phyloP scores from a whole-genome alignment of 2,113 vertebrate genomes.

The Caretta caretta region DNA sequence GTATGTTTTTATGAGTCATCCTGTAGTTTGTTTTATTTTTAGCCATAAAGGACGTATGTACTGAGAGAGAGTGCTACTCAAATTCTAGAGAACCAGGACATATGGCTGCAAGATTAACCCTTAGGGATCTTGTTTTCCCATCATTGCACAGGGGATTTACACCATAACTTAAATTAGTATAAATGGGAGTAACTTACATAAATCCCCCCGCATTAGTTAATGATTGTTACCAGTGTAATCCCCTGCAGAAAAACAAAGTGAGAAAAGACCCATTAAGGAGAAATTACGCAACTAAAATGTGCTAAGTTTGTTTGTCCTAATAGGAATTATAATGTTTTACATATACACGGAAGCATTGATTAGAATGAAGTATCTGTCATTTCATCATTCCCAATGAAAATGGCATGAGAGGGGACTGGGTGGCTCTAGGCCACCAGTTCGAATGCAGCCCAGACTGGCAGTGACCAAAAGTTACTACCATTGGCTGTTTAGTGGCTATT shows the following conservation, averaged over 20 bases:
- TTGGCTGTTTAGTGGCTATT: rapidly evolving
- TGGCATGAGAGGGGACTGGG: neutral
- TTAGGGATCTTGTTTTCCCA: conserved; percentile 33
- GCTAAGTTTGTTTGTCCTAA: neutral
- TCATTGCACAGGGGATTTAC: conserved; percentile 3
- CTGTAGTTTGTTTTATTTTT: conserved; percentile 81
- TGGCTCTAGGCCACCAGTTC: neutral
- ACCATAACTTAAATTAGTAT: conserved; percentile 42
- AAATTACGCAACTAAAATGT: neutral
- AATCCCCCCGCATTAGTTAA: conserved; percentile 4
- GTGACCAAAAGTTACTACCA: neutral
- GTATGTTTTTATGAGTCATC: conserved; percentile 69
- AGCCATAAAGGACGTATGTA: conserved; percentile 70
- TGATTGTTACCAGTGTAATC: neutral
- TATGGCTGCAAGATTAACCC: conserved; percentile 73
- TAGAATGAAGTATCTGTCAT: neutral
- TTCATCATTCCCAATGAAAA: neutral
- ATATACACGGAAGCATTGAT: neutral
- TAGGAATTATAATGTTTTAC: neutral
- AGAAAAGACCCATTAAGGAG: neutral
- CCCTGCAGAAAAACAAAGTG: neutral
- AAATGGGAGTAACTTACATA: conserved; percentile 20
- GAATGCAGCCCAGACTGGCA: neutral
- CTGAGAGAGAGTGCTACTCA: conserved; percentile 49
- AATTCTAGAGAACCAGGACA: conserved; percentile 66